phyloP scores from a whole-genome alignment of 2,797 vertebrate genomes.

The Danio albolineatus region DNA sequence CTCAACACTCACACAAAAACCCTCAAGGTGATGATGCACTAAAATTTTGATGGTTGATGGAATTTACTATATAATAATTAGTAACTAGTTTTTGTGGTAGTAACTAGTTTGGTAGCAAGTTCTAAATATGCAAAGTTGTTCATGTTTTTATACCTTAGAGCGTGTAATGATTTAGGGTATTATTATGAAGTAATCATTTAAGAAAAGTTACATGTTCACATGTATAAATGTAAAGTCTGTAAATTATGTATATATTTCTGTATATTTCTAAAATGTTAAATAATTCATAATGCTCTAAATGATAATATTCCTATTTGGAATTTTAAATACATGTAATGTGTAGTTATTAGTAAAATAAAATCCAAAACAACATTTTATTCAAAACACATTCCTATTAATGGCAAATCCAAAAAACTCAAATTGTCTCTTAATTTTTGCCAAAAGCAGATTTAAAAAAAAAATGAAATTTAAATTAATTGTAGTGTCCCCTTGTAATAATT shows the following conservation, averaged over 20 bases:
- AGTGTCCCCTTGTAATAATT: background rate
- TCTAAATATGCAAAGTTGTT: too few relatives aligned
- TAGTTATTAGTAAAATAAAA: too few relatives aligned
- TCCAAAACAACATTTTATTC: background rate
- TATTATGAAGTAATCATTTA: background rate
- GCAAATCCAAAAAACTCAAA: too few relatives aligned
- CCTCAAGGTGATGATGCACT: background rate
- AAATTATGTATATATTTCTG: background rate
- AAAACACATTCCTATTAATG: too few relatives aligned
- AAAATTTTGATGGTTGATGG: background rate
- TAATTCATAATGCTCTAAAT: too few relatives aligned
- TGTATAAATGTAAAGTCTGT: background rate
- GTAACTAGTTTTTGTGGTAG: too few relatives aligned
- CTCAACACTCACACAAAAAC: constrained; percentile 3
- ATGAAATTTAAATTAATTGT: background rate
- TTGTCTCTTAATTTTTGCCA: too few relatives aligned
- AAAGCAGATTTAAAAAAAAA: too few relatives aligned
- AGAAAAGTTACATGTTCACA: too few relatives aligned
- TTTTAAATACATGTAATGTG: background rate
- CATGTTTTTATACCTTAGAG: background rate
- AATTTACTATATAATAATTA: too few relatives aligned
- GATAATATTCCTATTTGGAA: background rate
- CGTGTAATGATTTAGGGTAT: too few relatives aligned
- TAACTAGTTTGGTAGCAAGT: background rate
- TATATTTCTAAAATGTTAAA: background rate